phyloP scores from a whole-genome alignment of 23 tunicate species.

The Phallusia fumigata region DNA sequence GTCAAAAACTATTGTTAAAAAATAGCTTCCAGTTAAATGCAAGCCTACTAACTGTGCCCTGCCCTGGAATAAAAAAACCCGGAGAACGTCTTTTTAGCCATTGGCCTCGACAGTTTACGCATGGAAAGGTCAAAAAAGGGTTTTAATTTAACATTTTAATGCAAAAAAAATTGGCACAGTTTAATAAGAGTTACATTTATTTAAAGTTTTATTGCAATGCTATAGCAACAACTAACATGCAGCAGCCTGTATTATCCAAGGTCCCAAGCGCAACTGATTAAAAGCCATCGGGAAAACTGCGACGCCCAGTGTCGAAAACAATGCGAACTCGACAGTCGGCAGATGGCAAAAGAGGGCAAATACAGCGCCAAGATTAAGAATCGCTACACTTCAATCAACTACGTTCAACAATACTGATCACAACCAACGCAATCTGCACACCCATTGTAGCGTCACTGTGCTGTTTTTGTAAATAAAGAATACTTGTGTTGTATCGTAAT shows the following conservation, averaged over 20 bases:
- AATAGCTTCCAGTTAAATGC: too few species aligned
- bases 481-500: background rate
- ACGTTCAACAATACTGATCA: constrained; percentile 75
- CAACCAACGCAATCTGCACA: background rate
- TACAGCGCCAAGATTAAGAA: constrained; percentile 74
- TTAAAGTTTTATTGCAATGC: too few species aligned
- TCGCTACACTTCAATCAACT: constrained; percentile 67
- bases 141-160: too few species aligned
- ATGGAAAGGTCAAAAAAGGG: too few species aligned
- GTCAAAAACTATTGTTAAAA: too few species aligned
- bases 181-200: too few species aligned
- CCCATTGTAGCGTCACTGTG: background rate
- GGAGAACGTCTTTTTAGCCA: too few species aligned
- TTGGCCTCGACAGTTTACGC: too few species aligned
- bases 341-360: constrained; percentile 23
- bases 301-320: background rate
- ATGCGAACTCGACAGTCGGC: constrained; percentile 12
- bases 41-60: too few species aligned
- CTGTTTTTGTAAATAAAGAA: background rate
- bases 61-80: too few species aligned
- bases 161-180: too few species aligned
- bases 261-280: constrained; percentile 26
- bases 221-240: background rate
- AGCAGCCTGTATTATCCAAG: constrained; percentile 11
- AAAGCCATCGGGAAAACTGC: background rate